Conservation (phyloP, 2,113 vertebrate genomes). For the Ceuthmochares aereus region DNA sequence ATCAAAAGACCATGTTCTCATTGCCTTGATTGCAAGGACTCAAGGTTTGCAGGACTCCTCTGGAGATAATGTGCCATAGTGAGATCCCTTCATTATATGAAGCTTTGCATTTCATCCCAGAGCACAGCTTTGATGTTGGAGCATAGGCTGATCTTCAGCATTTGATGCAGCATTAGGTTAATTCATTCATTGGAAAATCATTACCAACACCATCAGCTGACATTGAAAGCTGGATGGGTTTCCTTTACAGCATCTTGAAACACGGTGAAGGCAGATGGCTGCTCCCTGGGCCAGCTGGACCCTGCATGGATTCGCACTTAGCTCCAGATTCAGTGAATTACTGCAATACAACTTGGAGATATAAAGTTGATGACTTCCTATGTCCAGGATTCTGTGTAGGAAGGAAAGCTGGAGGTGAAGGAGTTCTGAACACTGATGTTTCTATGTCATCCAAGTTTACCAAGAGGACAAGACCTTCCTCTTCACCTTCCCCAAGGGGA, state of each 20-base stretch:
- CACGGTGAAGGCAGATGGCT: slow-evolving; percentile 27
- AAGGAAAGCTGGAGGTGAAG: background rate
- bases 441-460: background rate
- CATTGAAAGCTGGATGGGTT: background rate
- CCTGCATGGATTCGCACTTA: background rate
- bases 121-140: background rate
- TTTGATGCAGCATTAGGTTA: background rate
- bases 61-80: background rate
- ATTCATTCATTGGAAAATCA: background rate
- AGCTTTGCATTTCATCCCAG: background rate
- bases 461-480: background rate
- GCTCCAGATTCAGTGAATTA: background rate
- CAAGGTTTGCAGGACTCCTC: background rate
- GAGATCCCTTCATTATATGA: background rate
- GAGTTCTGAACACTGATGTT: background rate
- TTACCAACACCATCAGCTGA: background rate
- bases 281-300: background rate
- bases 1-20: background rate
- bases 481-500: background rate
- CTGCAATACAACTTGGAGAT: background rate
- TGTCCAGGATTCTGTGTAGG: background rate
- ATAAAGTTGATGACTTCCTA: background rate
- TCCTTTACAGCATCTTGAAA: background rate
- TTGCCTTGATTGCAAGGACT: background rate
- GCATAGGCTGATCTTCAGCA: background rate